Evolutionary conservation across 2,888 invertebrate species (phyloP).

Genomic region (Tetrapedia diversipes): DNA sequence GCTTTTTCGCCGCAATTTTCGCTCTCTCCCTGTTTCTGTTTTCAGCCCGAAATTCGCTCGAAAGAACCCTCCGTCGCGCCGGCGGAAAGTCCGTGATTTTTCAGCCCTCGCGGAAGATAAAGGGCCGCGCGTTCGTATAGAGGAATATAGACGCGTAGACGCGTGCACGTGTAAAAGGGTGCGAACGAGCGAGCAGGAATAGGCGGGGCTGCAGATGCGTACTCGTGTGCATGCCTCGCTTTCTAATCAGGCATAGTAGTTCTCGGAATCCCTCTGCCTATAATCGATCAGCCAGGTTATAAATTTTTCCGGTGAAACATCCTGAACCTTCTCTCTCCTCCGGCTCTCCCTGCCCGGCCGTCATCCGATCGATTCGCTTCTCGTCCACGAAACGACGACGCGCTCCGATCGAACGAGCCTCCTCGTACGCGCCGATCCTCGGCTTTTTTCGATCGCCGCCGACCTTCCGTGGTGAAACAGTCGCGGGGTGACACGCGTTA

Average conservation of each 20-base stretch:
- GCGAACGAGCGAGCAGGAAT: constrained; percentile 67
- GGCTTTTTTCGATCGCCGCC: no score
- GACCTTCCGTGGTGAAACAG: no score
- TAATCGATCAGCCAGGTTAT: constrained; percentile 77
- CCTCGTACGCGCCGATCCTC: background rate
- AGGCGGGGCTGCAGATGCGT: constrained; percentile 75
- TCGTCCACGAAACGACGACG: constrained; percentile 19
- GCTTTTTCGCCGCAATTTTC: background rate
- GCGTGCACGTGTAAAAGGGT: constrained; percentile 55
- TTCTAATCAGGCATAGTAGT: constrained; percentile 81
- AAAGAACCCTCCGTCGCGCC: no score
- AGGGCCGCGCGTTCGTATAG: constrained; percentile 16
- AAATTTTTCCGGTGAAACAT: constrained; percentile 74
- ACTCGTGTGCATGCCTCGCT: constrained; percentile 71
- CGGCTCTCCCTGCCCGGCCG: background rate
- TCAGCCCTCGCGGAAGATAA: constrained; percentile 46
- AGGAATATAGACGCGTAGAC: constrained; percentile 32
- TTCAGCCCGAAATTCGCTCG: constrained; percentile 40
- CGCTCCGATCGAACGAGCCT: constrained; percentile 9
- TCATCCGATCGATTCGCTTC: constrained; percentile 45
- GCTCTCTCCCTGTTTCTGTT: no score
- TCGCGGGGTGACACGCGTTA: no score
- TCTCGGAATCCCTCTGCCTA: constrained; percentile 79
- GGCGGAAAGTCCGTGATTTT: constrained; percentile 56
- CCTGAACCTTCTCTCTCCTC: constrained; percentile 31